Base-by-base conservation (phyloP, 1,140 invertebrate genomes). In the Dreissena polymorpha region DNA sequence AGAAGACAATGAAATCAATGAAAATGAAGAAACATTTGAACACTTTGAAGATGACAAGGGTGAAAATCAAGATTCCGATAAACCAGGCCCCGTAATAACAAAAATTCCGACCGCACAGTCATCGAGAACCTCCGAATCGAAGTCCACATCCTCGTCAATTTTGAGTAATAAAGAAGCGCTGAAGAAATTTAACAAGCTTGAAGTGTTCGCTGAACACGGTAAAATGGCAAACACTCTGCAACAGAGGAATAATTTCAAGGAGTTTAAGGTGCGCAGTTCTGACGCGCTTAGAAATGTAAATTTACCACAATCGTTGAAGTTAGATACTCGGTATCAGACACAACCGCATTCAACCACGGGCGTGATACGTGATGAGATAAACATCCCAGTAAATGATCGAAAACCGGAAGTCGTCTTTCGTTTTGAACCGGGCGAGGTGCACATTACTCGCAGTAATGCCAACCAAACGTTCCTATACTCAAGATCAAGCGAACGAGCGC, bases 351-450 rank as follows among this genome's bases (percentile, higher is more conserved):
- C 64, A 69, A 69, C 13, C 16, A 39, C 39, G 8, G 39, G 39
- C 39, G 39, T 39, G 3, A 2, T 39, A 2, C 39, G 39, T 5
- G 39, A 39, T 8, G 39, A 39, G 3, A 39, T 39, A 39, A 39
- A 39, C 39, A 39, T 39, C 8, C 39, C 39, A 39, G 39, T 39
- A 39, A 39, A 39, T 39, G 39, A 39, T 39, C 39, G 23, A 57
- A 76, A 29, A n/a, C 65, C 14, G 39, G 81, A 83, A 8, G 63
- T 83, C 49, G 55, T 76, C 27, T 83, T 83, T 49, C 63, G 81
- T 13, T 83, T 83, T 69, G 81, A 83, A 23, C 81, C 81, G 14
- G 81, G 81, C 16, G 81, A 75, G 49, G 81, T 83, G 50, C 49
- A 74, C 21, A 69, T 83, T n/a, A 16, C 29, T 2, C 50, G 53